Evolutionary conservation across 1,140 invertebrate genomes (phyloP).

Genomic region (Zaprionus inermis): DNA sequence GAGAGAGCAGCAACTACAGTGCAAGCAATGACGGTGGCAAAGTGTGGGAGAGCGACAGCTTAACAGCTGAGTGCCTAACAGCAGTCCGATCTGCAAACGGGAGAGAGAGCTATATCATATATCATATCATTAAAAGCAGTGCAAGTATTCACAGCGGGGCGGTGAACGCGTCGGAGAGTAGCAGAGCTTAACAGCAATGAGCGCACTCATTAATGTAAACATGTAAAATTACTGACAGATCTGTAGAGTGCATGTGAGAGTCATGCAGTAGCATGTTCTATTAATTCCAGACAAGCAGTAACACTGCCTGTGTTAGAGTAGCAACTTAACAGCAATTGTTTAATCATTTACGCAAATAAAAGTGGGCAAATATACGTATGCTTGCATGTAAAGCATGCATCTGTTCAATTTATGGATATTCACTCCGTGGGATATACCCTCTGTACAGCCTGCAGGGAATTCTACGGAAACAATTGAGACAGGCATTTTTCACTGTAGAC

Average conservation of each 20-base stretch:
- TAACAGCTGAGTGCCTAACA: background rate
- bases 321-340: background rate
- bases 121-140: background rate
- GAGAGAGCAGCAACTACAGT: background rate
- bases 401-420: background rate
- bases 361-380: background rate
- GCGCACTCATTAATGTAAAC: background rate
- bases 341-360: background rate
- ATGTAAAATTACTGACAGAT: background rate
- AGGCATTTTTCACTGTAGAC: constrained; percentile 50
- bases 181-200: background rate
- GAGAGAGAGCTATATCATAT: background rate
- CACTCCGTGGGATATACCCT: constrained; percentile 16
- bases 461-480: constrained; percentile 19
- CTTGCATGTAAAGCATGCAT: background rate
- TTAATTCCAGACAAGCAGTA: background rate
- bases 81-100: background rate
- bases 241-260: background rate
- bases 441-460: constrained; percentile 10
- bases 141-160: background rate
- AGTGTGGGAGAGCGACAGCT: background rate
- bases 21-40: background rate
- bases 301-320: background rate
- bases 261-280: background rate
- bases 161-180: background rate